Base-by-base conservation (phyloP, 2,113 vertebrate genomes). In the Eonycteris spelaea region DNA sequence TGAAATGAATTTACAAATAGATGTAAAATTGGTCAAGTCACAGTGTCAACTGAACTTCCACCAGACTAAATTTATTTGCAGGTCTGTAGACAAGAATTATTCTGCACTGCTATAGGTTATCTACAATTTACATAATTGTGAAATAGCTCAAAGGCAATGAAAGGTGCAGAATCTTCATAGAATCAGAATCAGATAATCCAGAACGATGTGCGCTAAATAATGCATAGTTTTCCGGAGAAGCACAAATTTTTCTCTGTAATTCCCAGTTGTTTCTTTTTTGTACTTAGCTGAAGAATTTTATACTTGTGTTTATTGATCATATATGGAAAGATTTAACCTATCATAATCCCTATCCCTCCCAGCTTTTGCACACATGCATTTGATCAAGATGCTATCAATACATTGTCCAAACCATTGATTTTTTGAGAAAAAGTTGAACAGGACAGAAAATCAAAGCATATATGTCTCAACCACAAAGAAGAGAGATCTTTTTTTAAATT, bases 401-500 rank as follows among this genome's bases (percentile, higher is more conserved):
- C 78, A 83, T 65, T 82, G 73, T 87, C 38, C 40, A 79, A 90
- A 77, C 24, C 63, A 95, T 7, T 87, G 61, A 96, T 57, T 61
- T 70, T 96, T 48, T 59, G 0, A n/a, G 70, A 94, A 87, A 53
- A 95, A 95, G 86, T 65, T 79, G 73, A 97, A 94, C 14, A 80
- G 70, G 59, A 59, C 51, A 95, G 83, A 95, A 97, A 83, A 93
- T 95, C 68, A 95, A 95, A 94, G 55, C 45, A 68, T 40, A 65
- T 79, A 85, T 91, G 82, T 61, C 19, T 95, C n/a, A 68, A 16
- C 48, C n/a, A 43, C 55, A 38, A 21, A 77, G 57, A 53, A 65
- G 48, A 93, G 55, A 91, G 92, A 92, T 70, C 79, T 65, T 77
- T 86, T 35, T 90, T 90, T 90, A 94, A 80, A 88, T 67, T 63